These are phyloP conservation scores for Burhinus oedicnemus DNA, from an alignment of 2,113 vertebrate genomes.

Conservation along the genomic window DNA sequence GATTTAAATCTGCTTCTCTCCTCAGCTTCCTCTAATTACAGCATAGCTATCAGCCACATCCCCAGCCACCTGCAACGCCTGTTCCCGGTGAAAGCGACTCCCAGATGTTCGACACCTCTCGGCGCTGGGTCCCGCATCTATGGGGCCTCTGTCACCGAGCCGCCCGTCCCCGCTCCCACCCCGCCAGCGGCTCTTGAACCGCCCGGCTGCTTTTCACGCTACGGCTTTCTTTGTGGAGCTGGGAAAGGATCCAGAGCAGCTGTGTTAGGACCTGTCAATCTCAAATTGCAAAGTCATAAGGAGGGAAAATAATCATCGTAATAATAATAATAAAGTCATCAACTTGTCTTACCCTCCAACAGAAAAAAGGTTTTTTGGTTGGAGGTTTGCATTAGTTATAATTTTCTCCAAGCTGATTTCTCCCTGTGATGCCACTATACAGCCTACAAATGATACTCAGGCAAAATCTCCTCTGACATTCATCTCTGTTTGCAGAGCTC, in stretches of 20 bases:
- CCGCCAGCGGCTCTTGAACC: not conserved
- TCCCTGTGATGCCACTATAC: not conserved
- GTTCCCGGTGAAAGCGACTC: not conserved
- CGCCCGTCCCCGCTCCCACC: not conserved
- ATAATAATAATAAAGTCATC: slow-evolving; percentile 71
- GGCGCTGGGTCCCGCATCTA: not conserved
- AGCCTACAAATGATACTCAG: not conserved
- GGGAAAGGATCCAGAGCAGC: slow-evolving; percentile 69
- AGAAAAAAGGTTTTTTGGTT: slow-evolving; percentile 21
- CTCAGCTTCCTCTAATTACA: not conserved
- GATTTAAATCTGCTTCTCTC: not conserved
- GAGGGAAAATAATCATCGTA: slow-evolving; percentile 56
- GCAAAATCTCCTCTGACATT: slow-evolving; percentile 47
- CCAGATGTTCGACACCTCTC: slow-evolving; percentile 45
- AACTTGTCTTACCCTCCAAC: slow-evolving; percentile 49
- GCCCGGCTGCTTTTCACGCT: not conserved
- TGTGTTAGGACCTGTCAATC: slow-evolving; percentile 53
- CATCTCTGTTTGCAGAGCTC: slow-evolving; percentile 53
- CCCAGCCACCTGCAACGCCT: slow-evolving; percentile 43
- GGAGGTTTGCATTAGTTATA: slow-evolving; percentile 40
- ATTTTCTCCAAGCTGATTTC: slow-evolving; percentile 47
- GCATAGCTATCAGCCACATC: not conserved
- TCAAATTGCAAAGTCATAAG: slow-evolving; percentile 61
- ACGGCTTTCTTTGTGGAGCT: slow-evolving; percentile 27
- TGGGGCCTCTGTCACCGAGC: not conserved